Evolutionary conservation across 1,140 invertebrate genomes (phyloP), one percentile per base, ranked within the genome.

Genomic region (Cydia strobilella): DNA sequence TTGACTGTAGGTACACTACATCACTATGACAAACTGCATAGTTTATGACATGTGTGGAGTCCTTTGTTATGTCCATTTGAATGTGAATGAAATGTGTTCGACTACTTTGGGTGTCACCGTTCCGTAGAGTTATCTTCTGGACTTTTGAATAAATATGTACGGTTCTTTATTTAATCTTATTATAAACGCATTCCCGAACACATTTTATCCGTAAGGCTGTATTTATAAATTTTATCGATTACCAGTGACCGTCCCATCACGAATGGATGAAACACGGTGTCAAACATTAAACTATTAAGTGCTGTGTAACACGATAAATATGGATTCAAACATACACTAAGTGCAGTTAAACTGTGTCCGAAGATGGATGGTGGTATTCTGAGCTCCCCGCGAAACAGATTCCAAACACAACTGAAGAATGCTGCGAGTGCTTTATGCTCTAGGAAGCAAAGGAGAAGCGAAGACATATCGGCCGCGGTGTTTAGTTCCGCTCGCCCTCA

Each of bases 321-420:
- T 90, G 90, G 85, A 85, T 83, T 82, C 80, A 23, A 87, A 88
- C 76, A 87, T 86, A 86, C 81, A 90, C 72, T 90, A 72, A 86
- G 84, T 87, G 82, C 74, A 74, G 81, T 85, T 77, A 72, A 66
- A 35, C 74, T 74, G 51, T 75, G 48, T 25, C 39, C 79, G 75
- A 89, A 81, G 75, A 93, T 94, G 93, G 93, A 94, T 84, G 90
- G 92, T 85, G 92, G 91, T 72, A 83, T 93, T 42, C 81, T 93
- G 76, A 91, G 87, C 84, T 85, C 88, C 78, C 85, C 87, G 71
- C 88, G 85, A 76, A 90, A 84, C 69, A 88, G 89, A 84, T 90
- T 93, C 77, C 84, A 90, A 73, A 85, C 89, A 27, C 90, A 92
- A 77, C 78, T 92, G 76, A 93, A 92, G 81, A 93, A 92, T 87